Conservation (phyloP, 2,113 vertebrate genomes). For the Ciconia stormi region DNA sequence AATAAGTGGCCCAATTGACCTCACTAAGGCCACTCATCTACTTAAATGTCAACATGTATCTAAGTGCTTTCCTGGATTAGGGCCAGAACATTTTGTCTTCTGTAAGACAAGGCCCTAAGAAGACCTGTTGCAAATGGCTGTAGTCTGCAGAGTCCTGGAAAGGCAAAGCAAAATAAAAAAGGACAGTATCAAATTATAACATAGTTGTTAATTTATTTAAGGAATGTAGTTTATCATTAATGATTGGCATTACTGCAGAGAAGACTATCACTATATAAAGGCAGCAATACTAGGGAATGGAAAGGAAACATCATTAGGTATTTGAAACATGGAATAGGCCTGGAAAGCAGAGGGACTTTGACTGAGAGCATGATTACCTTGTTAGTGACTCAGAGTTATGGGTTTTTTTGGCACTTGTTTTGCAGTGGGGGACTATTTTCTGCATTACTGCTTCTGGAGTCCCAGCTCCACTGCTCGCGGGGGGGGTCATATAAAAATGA, state of each 20-base stretch:
- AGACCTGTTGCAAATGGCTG: constrained; percentile 33
- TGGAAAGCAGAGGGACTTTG: neutral
- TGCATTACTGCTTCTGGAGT: neutral
- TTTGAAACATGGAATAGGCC: neutral
- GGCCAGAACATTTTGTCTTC: constrained; percentile 55
- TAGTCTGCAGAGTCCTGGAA: neutral
- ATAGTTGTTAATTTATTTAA: neutral
- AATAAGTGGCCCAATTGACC: constrained; percentile 51
- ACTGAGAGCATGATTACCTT: neutral
- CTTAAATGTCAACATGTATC: constrained; percentile 65
- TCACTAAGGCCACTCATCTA: constrained; percentile 50
- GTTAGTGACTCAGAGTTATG: neutral
- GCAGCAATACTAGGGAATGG: neutral
- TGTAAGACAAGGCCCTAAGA: constrained; percentile 3
- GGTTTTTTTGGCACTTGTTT: neutral
- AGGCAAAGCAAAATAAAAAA: neutral
- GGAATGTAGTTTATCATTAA: neutral
- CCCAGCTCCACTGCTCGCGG: neutral
- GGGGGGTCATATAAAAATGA: neutral
- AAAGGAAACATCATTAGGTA: neutral
- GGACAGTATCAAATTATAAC: neutral
- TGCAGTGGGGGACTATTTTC: neutral
- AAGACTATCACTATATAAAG: neutral
- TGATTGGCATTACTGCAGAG: neutral
- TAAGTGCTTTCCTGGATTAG: constrained; percentile 65